Conservation (phyloP, 2,888 invertebrate species). For the Leptinotarsa peninsularis region DNA sequence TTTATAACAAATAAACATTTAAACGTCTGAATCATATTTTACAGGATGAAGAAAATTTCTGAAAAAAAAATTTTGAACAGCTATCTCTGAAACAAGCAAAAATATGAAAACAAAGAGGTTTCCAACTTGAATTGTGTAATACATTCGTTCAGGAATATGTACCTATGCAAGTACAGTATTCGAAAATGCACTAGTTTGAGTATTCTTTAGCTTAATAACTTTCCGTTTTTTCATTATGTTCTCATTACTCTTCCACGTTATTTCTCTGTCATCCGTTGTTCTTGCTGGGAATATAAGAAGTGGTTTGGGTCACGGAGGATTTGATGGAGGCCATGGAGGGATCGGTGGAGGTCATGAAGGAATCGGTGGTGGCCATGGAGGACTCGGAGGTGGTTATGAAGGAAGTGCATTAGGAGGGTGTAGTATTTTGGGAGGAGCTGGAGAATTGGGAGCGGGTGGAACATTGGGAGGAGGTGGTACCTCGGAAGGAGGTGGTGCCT, state of each 20-base stretch:
- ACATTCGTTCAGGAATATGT: too few relatives aligned
- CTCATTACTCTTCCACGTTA: not conserved
- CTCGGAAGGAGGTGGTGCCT: not conserved
- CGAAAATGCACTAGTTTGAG: too few relatives aligned
- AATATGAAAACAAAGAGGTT: too few relatives aligned
- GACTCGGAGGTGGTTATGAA: not conserved
- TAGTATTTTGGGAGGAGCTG: slow-evolving; percentile 1
- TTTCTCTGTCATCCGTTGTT: slow-evolving; percentile 3
- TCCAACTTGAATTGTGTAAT: too few relatives aligned
- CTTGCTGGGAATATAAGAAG: slow-evolving; percentile 28
- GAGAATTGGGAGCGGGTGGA: slow-evolving; percentile 14
- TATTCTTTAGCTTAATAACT: not conserved
- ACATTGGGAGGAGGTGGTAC: not conserved
- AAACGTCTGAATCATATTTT: too few relatives aligned
- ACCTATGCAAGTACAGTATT: too few relatives aligned
- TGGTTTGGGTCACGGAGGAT: not conserved
- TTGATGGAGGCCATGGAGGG: slow-evolving; percentile 17
- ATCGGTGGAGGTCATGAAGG: slow-evolving; percentile 12
- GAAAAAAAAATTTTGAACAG: too few relatives aligned
- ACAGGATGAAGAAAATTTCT: too few relatives aligned
- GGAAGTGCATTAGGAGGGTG: not conserved
- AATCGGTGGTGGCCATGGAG: slow-evolving; percentile 23
- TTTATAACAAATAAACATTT: too few relatives aligned
- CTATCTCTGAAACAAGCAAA: too few relatives aligned
- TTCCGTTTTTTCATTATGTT: not conserved